Evolutionary conservation across 2,888 invertebrate genomes (phyloP), one percentile per base, ranked within the genome.

Genomic region (Euclidia mi): DNA sequence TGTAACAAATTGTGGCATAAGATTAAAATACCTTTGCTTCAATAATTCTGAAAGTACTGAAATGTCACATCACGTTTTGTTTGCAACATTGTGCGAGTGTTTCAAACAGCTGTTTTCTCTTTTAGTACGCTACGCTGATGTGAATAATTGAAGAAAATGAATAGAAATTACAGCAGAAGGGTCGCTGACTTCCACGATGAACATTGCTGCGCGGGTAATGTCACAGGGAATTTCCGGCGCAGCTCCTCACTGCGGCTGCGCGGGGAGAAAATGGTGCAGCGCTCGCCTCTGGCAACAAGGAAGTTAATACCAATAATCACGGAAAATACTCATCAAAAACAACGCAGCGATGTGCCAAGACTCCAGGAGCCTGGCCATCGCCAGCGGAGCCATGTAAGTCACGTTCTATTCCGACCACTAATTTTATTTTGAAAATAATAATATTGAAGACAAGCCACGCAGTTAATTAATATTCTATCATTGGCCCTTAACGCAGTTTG

Each of bases 241-340:
- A 95, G 96, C 75, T 94, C 95, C 53, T 96, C 96, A 86, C 87
- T 96, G 95, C 96, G 96, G 82, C 84, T 96, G 95, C 96, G 96
- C 89, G 96, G 95, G 81, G 96, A 95, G 91, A 93, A 94, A 89
- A 94, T 94, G 91, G 89, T 93, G 91, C 94, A 92, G 79, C 94
- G 94, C 65, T 95, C 95, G 82, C 95, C 94, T 81, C 86, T 92
- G 83, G 88, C 89, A 86, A 92, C 90, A 78, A 92, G 90, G 85
- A 94, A 85, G 91, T 88, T 92, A 86, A 95, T 95, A 83, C 95
- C 95, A 76, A 91, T 95, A 94, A 95, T 96, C 95, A 95, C 95
- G 95, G 96, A 96, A 95, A 95, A 95, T 87, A 90, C 87, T 78
- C 88, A 92, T 74, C 92, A 88, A 42, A 93, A 93, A 83, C 87